Base-by-base conservation (phyloP, 2,888 invertebrate species). In the Steinernema hermaphroditum region DNA sequence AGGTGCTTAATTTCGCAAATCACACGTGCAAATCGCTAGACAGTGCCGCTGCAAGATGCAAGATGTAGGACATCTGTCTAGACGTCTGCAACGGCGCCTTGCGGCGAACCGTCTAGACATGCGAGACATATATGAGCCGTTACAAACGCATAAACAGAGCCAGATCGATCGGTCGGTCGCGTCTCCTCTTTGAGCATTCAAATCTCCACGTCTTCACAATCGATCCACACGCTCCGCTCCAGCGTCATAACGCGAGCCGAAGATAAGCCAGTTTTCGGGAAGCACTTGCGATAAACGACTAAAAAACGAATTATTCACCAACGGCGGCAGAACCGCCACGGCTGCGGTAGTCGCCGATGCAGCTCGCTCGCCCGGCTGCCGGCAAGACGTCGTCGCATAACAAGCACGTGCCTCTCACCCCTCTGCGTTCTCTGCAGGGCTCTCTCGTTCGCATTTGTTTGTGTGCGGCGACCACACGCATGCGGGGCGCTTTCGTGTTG, bases 311-410 rank as follows among this genome's bases (percentile, higher is more conserved):
- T 19, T 22, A 50, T 22, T 50, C n/a, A 22, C 50, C 50, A n/a
- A n/a, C n/a, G n/a, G n/a, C n/a, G 22, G 22, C 50, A 22, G 50
- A 50, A 22, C 50, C 50, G 19, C 46, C 4, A 14, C 16, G 1
- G 50, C 16, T 22, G 29, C 29, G 27, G 27, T 12, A 29, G n/a
- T 2, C 32, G 29, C 62, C 29, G 62, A 16, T 62, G 62, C 62
- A 19, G 24, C 54, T 22, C 54, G 54, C 16, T 46, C n/a, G 37
- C 37, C 37, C 37, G 37, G 50, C 50, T 62, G 62, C 29, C 32
- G 16, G 62, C 12, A 62, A 62, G 62, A 62, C 62, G 62, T 62
- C 62, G 62, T 62, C 16, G 29, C 27, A 62, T 34, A 62, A 62
- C 62, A 62, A 62, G 62, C 62, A 62, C 62, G 62, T 62, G 62